Percentiles rank a stretch among this genome's conserved stretches.
These are phyloP conservation scores for Orientallactaga bullata DNA, from an alignment of 2,113 vertebrate species.

Conservation along the genomic window DNA sequence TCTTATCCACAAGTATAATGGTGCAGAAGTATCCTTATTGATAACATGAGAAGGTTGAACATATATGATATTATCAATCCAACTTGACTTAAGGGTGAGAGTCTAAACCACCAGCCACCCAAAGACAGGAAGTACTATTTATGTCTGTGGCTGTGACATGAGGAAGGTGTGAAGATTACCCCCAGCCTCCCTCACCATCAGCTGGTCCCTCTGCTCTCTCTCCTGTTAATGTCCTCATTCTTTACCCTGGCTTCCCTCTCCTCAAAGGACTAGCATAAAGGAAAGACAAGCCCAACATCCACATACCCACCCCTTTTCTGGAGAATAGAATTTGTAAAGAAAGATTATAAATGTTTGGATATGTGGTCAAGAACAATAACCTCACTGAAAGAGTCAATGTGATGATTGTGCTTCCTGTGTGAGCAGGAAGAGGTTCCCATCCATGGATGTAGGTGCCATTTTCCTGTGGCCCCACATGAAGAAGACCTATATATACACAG, in stretches of 20 bases:
- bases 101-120: conserved; percentile 6
- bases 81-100: not conserved
- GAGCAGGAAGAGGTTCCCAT: not conserved
- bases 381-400: not conserved
- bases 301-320: not conserved
- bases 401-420: not conserved
- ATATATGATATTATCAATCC: not conserved
- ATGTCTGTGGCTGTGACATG: not conserved
- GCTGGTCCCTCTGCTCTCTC: not conserved
- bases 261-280: not conserved
- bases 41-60: not conserved
- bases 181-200: not conserved
- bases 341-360: not conserved
- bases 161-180: not conserved
- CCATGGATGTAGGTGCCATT: not conserved
- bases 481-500: not conserved
- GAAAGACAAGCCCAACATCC: not conserved
- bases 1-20: not conserved
- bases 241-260: not conserved
- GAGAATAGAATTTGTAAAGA: conserved; percentile 9
- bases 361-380: not conserved
- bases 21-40: not conserved
- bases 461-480: not conserved
- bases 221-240: not conserved
- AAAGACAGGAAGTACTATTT: not conserved